These are phyloP conservation scores for fruit fly (Drosophila melanogaster) DNA, from an alignment of 1,140 invertebrate genomes.

Conservation along the genomic window Release_6_plus_ISO1_MT NC_004354.4:4507001-4507500, in stretches of 20 bases:
- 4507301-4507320: constrained; percentile 39
- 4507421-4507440: constrained; percentile 14
- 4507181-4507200: no score
- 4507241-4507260: not conserved
- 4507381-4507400: constrained; percentile 29
- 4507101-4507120: not conserved
- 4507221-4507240: not conserved
- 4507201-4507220: not conserved
- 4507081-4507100: constrained; percentile 30
- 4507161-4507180: not conserved
- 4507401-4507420: constrained; percentile 45
- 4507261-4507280: not conserved
- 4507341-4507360: constrained; percentile 37
- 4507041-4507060: not conserved
- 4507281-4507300: constrained; percentile 48
- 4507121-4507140: no score
- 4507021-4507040: constrained; percentile 2
- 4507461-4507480: not conserved
- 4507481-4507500: not conserved
- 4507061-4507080: constrained; percentile 45
- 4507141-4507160: not conserved
- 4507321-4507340: constrained; percentile 45
- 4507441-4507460: constrained; percentile 53
- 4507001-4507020: constrained; percentile 53
- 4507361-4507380: constrained; percentile 26